Conservation (phyloP, 2,888 invertebrate species). For the Brachypalpus laphriformis region DNA sequence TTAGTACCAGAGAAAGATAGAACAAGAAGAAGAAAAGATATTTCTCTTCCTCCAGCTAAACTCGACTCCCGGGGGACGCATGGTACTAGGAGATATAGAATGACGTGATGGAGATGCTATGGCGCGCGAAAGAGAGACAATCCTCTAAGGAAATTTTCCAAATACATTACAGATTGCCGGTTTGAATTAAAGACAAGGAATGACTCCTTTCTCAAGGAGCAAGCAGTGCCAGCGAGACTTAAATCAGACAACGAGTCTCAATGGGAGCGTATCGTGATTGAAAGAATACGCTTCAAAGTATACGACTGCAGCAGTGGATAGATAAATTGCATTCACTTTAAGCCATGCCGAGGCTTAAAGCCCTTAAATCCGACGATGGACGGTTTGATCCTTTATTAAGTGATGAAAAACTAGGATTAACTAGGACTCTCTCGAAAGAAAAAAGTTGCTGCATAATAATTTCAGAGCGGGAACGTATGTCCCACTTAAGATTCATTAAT, state of each 20-base stretch:
- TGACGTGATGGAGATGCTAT: slow-evolving; percentile 32
- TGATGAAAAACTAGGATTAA: slow-evolving; percentile 2
- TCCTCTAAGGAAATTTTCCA: slow-evolving; percentile 30
- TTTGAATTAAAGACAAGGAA: slow-evolving; percentile 2
- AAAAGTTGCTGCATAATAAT: slow-evolving; percentile 31
- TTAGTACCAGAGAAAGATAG: slow-evolving; percentile 24
- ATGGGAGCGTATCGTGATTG: slow-evolving; percentile 33
- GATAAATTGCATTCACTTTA: slow-evolving; percentile 14
- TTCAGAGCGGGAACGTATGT: neutral
- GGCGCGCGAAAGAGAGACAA: neutral
- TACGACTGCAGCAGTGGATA: neutral
- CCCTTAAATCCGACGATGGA: slow-evolving; percentile 5
- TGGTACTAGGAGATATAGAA: slow-evolving; percentile 19
- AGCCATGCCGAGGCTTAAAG: neutral
- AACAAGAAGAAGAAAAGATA: neutral
- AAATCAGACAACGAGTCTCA: slow-evolving; percentile 22
- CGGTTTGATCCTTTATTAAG: slow-evolving; percentile 9
- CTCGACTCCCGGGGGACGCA: slow-evolving; percentile 16
- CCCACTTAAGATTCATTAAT: slow-evolving; percentile 54
- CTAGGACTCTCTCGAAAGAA: neutral
- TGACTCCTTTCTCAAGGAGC: neutral
- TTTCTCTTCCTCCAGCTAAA: neutral
- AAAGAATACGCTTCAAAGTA: slow-evolving; percentile 10
- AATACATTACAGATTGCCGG: slow-evolving; percentile 42
- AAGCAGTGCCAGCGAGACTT: neutral